Base-by-base conservation (phyloP, 2,888 invertebrate genomes). In the Synanthedon myopaeformis region DNA sequence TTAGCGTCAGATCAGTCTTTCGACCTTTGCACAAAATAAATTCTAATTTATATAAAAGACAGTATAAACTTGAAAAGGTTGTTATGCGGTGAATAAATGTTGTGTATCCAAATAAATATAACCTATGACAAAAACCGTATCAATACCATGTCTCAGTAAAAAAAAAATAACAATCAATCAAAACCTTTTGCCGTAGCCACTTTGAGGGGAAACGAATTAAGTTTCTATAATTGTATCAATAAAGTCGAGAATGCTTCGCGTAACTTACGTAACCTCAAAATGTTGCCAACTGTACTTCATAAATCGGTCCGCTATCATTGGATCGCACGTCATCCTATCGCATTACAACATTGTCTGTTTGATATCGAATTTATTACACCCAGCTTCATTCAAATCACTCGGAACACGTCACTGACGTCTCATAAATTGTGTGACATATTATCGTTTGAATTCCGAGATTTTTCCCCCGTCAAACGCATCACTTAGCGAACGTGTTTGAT, bases 351-450 rank as follows among this genome's bases (percentile, higher is more conserved):
- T 79, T 82, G 79, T 79, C 74, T 74, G 69, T 78, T 78, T 82
- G 77, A 82, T 82, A 82, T 78, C 71, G 72, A 78, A 82, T 82
- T 80, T 81, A 81, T 81, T 79, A 74, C 74, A 62, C 28, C 35
- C 35, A 6, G 51, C 51, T n/a, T 41, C 14, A 51, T 51, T 35
- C 70, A 76, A 78, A 79, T 79, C 76, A 76, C 72, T 77, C 75
- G 72, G 61, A 72, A 73, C 75, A 72, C 76, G 81, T 82, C 82
- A 81, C 71, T 72, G 66, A 65, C 67, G 67, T 70, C 72, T 82
- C 82, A 81, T 84, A 83, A 83, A 83, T 82, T 82, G 67, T 69
- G 75, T 80, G 82, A 83, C 82, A 82, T 82, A 82, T 81, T 82
- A 82, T 81, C 79, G 80, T 69, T 64, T 70, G 70, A 71, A 68